Base-by-base conservation (phyloP, 2,888 invertebrate genomes). In the Cepaea hortensis region DNA sequence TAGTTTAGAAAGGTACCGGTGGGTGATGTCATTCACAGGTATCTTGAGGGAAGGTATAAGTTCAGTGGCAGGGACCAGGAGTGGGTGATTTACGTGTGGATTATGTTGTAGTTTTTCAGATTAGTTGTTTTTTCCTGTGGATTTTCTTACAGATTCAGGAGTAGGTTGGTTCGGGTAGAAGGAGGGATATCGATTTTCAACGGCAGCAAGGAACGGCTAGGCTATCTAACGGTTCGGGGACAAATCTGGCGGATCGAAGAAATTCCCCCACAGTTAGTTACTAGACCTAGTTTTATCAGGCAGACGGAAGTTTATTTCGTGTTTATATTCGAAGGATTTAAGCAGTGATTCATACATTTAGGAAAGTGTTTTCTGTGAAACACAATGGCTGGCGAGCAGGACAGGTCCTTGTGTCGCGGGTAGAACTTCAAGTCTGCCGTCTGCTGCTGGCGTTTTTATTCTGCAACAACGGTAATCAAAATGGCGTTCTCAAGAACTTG, bases 251-350 rank as follows among this genome's bases (percentile, higher is more conserved):
- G 68, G 77, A 80, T 85, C 85, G 85, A 85, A 80, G 48, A 85
- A 62, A 85, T 85, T 85, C 85, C 85, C 85, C 85, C 85, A 72
- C 73, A 70, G 48, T 46, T 55, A 55, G 55, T 55, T 55, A 55
- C 55, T 55, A 55, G 55, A 55, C 55, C 18, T 68, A 84, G 73
- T 75, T 75, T 75, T 48, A 20, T 4, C 48, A 75, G 75, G 5
- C 75, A 35, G n/a, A 50, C 65, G 84, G 84, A 72, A 55, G 70
- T 70, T 18, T n/a, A 70, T 46, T 3, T 18, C 20, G 15, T 55
- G 18, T 35, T 23, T 50, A 7, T 15, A 50, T 5, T 48, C 11
- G 55, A 50, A 15, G 48, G 46, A 48, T 18, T 75, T n/a, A 72
- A 9, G n/a, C 23, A 75, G 75, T 75, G 48, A 75, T 75, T 75